Evolutionary conservation across 2,797 vertebrate species (phyloP).

Genomic region (Rousettus madagascariensis): DNA sequence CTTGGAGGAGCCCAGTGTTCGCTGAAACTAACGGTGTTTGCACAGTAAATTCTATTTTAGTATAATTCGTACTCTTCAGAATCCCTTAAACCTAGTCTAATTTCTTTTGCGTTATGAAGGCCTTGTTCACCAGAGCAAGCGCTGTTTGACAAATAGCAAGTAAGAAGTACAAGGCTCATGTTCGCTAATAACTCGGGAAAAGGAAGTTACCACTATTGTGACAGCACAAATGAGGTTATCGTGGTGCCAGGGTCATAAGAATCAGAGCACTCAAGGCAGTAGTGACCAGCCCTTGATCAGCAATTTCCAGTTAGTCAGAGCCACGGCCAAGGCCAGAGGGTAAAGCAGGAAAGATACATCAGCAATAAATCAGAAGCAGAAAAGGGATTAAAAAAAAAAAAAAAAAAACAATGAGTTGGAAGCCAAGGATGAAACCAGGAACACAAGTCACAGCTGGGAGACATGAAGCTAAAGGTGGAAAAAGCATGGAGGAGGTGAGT

Average conservation of each 20-base stretch:
- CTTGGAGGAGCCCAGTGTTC: not conserved
- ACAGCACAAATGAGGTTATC: not conserved
- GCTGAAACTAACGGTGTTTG: not conserved
- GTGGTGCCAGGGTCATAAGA: not conserved
- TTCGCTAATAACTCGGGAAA: not conserved
- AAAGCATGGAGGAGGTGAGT: constrained; percentile 60
- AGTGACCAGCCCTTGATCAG: not conserved
- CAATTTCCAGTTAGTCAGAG: constrained; percentile 36
- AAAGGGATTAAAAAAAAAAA: constrained; percentile 15
- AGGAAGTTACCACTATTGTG: not conserved
- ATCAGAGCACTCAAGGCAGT: not conserved
- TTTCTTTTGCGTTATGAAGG: not conserved
- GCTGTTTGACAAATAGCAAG: not conserved
- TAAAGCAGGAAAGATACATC: not conserved
- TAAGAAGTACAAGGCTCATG: not conserved
- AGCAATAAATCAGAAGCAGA: not conserved
- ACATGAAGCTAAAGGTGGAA: constrained; percentile 47
- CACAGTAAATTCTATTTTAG: not conserved
- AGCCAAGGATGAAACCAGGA: constrained; percentile 44
- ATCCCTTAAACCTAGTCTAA: not conserved
- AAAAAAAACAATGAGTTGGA: not conserved
- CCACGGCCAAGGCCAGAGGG: not conserved
- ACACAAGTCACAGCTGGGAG: constrained; percentile 59
- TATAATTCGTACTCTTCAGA: not conserved
- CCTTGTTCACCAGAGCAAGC: not conserved